These are phyloP conservation scores for Trissolcus japonicus DNA, from an alignment of 2,888 invertebrate species.

Conservation along the genomic window DNA sequence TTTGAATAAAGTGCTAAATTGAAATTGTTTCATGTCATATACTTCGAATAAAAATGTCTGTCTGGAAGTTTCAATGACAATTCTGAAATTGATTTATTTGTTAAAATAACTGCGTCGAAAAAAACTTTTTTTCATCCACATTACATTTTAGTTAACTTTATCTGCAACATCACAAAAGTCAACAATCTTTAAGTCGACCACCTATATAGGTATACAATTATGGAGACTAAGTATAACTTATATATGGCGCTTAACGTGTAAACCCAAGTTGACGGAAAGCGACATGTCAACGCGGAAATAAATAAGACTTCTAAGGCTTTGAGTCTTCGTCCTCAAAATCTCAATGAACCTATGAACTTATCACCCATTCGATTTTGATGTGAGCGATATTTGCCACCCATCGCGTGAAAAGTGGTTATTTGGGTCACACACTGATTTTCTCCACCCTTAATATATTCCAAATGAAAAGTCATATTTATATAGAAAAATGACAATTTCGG, in stretches of 20 bases:
- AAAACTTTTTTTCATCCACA: neutral
- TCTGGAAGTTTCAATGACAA: no score
- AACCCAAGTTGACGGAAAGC: slow-evolving; percentile 13
- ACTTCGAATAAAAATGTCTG: no score
- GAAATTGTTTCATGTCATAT: no score
- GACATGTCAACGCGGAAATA: slow-evolving; percentile 2
- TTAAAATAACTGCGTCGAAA: no score
- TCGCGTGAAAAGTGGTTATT: slow-evolving; percentile 46
- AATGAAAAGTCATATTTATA: neutral
- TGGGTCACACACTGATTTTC: slow-evolving; percentile 38
- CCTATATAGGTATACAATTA: neutral
- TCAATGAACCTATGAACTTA: slow-evolving; percentile 12
- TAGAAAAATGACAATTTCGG: no score
- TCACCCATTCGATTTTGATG: slow-evolving; percentile 18
- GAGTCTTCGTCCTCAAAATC: slow-evolving; percentile 1
- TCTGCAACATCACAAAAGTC: slow-evolving; percentile 1
- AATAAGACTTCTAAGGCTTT: slow-evolving; percentile 26
- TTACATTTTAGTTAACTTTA: slow-evolving; percentile 1
- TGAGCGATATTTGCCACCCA: slow-evolving; percentile 24
- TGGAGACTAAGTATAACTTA: neutral
- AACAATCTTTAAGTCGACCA: slow-evolving; percentile 19
- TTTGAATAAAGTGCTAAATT: no score
- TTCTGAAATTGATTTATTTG: no score
- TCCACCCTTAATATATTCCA: slow-evolving; percentile 29
- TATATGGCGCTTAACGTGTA: neutral